Evolutionary conservation across 2,888 invertebrate species (phyloP).

Genomic region (Meliscaeva auricollis): DNA sequence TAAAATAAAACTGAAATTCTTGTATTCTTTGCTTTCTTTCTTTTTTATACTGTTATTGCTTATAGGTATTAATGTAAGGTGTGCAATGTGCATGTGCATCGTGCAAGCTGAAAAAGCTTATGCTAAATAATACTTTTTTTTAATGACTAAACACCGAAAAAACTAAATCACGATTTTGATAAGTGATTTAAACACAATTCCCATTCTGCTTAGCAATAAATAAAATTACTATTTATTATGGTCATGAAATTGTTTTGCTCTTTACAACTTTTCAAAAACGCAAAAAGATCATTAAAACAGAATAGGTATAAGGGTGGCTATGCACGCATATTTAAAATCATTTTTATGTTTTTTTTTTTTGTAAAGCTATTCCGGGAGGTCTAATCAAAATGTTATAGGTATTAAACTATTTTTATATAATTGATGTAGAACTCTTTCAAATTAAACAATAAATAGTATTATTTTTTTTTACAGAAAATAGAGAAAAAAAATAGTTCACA

Average conservation of each 20-base stretch:
- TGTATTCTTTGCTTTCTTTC: no score
- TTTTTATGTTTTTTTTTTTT: no score
- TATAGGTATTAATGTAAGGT: no score
- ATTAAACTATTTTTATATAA: constrained; percentile 8
- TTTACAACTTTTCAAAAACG: constrained; percentile 1
- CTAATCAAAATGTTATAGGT: constrained; percentile 24
- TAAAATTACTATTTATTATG: not conserved
- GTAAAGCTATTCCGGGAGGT: not conserved
- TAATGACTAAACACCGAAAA: no score
- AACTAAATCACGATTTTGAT: not conserved
- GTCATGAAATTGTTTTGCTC: constrained; percentile 9
- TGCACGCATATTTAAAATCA: constrained; percentile 15
- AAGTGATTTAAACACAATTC: not conserved
- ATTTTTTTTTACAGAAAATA: not conserved
- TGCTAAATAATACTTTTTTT: no score
- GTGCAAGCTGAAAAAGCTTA: no score
- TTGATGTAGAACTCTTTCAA: constrained; percentile 22
- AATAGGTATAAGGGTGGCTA: constrained; percentile 2
- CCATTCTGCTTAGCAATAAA: not conserved
- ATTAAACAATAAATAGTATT: not conserved
- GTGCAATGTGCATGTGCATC: no score
- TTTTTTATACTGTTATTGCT: no score
- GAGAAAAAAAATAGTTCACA: not conserved
- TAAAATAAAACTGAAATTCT: no score
- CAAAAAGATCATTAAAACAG: constrained; percentile 11